Evolutionary conservation across 2,113 vertebrate species (phyloP).

Genomic region (Equus quagga): DNA sequence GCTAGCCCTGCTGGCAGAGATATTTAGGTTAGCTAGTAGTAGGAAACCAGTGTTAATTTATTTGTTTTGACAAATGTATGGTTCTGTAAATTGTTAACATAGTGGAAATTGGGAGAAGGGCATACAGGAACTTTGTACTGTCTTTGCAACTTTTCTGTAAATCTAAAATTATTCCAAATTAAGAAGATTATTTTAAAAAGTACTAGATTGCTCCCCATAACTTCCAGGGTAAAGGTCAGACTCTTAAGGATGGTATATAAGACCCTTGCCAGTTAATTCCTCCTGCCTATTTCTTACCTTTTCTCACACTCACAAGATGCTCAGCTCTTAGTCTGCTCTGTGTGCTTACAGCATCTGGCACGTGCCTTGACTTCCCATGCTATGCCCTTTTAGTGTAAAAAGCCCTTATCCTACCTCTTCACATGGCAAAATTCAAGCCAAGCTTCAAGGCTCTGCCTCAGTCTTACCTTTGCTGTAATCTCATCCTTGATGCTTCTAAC

Average conservation of each 20-base stretch:
- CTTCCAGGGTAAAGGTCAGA: neutral
- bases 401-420: neutral
- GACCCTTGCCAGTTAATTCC: neutral
- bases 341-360: neutral
- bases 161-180: neutral
- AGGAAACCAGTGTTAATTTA: neutral
- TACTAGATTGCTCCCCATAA: neutral
- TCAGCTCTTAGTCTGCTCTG: neutral
- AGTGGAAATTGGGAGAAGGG: neutral
- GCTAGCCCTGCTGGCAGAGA: neutral
- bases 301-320: neutral
- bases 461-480: neutral
- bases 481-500: neutral
- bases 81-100: neutral
- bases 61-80: neutral
- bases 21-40: neutral
- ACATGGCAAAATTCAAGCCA: neutral
- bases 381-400: neutral
- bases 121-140: neutral
- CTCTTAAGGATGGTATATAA: conserved; percentile 3
- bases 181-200: neutral
- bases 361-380: neutral
- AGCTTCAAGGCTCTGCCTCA: neutral
- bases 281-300: neutral
- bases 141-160: neutral